Conservation (phyloP, 2,797 vertebrate genomes). For the Anableps anableps region DNA sequence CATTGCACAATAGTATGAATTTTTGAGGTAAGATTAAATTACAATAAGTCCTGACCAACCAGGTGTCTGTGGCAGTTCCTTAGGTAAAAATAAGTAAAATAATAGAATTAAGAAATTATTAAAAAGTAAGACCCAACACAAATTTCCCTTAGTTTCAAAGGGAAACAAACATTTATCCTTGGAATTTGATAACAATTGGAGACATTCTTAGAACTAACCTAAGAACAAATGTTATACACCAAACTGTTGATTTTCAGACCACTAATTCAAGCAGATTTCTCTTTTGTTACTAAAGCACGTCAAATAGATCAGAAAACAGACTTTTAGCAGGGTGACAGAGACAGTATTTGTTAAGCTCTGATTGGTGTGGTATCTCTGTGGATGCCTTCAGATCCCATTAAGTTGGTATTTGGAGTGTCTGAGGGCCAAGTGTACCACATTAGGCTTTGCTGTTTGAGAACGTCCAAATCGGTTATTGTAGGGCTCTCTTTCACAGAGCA, state of each 20-base stretch:
- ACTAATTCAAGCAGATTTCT: background rate
- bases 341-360: background rate
- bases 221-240: background rate
- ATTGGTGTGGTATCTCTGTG: background rate
- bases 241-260: background rate
- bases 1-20: background rate
- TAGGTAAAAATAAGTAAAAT: background rate
- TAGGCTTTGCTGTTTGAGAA: slow-evolving; percentile 3
- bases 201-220: background rate
- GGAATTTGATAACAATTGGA: background rate
- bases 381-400: background rate
- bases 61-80: background rate
- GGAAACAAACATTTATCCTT: background rate
- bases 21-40: background rate
- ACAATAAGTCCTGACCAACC: background rate
- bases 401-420: background rate
- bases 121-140: background rate
- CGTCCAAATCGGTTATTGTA: background rate
- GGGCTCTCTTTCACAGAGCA: slow-evolving; percentile 1
- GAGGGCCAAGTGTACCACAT: background rate
- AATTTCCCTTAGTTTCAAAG: background rate
- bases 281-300: background rate
- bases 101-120: too few species aligned
- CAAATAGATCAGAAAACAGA: background rate
- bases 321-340: background rate